These are phyloP conservation scores for Rhinogobio ventralis DNA, from an alignment of 2,797 vertebrate species.

Conservation along the genomic window DNA sequence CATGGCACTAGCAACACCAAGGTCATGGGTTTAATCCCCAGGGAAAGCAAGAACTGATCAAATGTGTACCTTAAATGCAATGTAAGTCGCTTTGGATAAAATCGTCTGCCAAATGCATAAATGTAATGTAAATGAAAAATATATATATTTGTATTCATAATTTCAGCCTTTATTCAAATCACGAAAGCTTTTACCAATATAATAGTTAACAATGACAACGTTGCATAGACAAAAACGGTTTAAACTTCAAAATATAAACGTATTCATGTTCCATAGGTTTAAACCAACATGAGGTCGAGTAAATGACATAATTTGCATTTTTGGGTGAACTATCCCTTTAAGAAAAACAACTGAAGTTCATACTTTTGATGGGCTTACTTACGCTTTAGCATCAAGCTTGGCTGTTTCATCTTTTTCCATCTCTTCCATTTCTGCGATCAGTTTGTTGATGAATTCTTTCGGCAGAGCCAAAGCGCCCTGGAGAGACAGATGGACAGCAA, in stretches of 20 bases:
- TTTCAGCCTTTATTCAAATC: too few relatives aligned
- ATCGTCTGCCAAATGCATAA: too few relatives aligned
- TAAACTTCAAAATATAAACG: background rate
- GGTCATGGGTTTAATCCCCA: too few relatives aligned
- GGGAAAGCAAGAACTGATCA: too few relatives aligned
- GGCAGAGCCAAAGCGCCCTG: constrained; percentile 84
- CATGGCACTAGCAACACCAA: too few relatives aligned
- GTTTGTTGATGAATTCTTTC: constrained; percentile 86
- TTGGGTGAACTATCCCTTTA: background rate
- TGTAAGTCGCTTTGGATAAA: too few relatives aligned
- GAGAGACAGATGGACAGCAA: constrained; percentile 92
- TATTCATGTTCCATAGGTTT: background rate
- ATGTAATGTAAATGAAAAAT: too few relatives aligned
- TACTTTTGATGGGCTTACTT: constrained; percentile 65
- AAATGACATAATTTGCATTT: background rate
- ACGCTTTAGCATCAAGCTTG: constrained; percentile 88
- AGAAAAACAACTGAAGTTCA: constrained; percentile 34
- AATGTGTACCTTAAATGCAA: too few relatives aligned
- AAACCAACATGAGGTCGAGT: background rate
- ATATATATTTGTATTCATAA: too few relatives aligned
- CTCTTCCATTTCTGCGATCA: constrained; percentile 92
- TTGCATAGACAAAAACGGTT: background rate
- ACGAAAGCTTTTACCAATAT: background rate
- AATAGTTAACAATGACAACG: background rate
- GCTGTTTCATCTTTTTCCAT: constrained; percentile 87